phyloP scores from a whole-genome alignment of 2,113 vertebrate genomes.

The Mandrillus leucophaeus region DNA sequence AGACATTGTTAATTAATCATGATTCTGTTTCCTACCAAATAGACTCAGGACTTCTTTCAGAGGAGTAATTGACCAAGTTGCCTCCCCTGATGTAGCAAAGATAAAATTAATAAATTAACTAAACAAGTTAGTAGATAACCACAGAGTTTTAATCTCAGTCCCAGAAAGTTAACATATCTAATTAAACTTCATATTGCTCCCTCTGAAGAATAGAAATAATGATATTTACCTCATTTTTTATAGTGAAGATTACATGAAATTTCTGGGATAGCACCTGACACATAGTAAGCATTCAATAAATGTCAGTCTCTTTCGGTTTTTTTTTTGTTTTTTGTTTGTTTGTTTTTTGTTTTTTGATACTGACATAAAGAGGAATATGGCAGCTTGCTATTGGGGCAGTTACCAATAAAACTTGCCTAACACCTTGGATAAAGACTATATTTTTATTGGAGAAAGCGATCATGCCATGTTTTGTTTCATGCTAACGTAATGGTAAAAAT shows the following conservation, averaged over 20 bases:
- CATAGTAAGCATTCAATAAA: background rate
- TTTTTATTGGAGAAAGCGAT: background rate
- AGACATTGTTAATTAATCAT: background rate
- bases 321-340: too few relatives aligned
- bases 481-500: background rate
- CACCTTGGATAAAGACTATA: background rate
- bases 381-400: background rate
- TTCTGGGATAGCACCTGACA: background rate
- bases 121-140: background rate
- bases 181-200: background rate
- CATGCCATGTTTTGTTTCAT: conserved; percentile 1
- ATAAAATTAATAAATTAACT: background rate
- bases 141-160: background rate
- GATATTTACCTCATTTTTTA: background rate
- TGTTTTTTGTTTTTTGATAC: background rate
- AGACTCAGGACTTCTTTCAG: background rate
- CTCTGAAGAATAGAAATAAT: background rate
- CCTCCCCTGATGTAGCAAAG: background rate
- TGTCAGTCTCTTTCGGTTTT: background rate
- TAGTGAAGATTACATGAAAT: background rate
- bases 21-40: background rate
- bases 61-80: background rate
- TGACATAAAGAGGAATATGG: background rate
- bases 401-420: background rate
- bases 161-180: background rate